Evolutionary conservation across 2,113 vertebrate species (phyloP), one percentile per base, ranked within the genome.

Genomic region (Rallus limicola): DNA sequence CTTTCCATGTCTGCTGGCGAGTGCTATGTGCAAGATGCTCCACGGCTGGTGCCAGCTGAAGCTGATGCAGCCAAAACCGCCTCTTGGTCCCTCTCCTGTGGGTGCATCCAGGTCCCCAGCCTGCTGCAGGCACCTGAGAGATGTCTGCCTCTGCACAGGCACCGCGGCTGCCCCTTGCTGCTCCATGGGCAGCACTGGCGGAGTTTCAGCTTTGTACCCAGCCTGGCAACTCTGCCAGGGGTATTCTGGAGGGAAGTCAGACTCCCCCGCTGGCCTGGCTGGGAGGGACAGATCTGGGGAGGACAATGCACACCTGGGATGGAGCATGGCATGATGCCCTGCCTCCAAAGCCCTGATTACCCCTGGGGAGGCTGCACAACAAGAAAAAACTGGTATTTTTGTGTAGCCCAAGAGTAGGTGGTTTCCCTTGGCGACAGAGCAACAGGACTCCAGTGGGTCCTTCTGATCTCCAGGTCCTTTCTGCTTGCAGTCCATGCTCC

Each of bases 231-330:
- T 21, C 20, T 8, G 5, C 18, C 0, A 40, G 23, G 2, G 19
- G 34, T 3, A 3, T 31, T 80, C 76, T 21, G 0, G 7, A 40
- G 59, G 7, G 29, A 72, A 78, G 18, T 6, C 31, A 40, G 36
- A 65, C 17, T 40, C 53, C 75, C 46, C 36, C 1, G 7, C 15
- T 78, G 69, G 33, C 17, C 23, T 25, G 59, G 65, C 36, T 0
- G 2, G 19, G 9, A 65, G 23, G 52, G 65, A 60, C 33, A 46
- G 34, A 12, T 5, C 13, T 23, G 44, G 69, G 34, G 13, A 69
- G 64, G 40, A 20, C 1, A 16, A 31, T 1, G 31, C 17, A 16
- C 1, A 5, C 28, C 84, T 69, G 64, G 3, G 1, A 1, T 4
- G 50, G 36, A 38, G 85, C 5, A 5, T 0, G 2, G 48, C 0